phyloP scores from a whole-genome alignment of 2,888 invertebrate genomes.

The Cephus spinipes region DNA sequence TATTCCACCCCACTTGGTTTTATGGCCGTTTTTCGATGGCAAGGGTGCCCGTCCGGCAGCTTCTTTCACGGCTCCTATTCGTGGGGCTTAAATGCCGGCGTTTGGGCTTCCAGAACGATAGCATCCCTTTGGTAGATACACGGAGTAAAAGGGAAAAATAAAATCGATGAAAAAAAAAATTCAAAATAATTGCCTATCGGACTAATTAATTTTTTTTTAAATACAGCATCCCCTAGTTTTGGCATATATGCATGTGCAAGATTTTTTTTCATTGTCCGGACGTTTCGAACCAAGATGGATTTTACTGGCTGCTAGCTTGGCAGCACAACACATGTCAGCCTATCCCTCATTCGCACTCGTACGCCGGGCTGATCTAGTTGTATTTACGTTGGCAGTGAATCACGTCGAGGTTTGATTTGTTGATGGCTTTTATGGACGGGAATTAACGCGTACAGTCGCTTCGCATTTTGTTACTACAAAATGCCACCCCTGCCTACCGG shows the following conservation, averaged over 20 bases:
- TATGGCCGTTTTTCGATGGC: slow-evolving; percentile 49
- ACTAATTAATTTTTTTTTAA: too few relatives aligned
- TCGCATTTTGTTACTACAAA: slow-evolving; percentile 64
- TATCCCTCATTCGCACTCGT: slow-evolving; percentile 60
- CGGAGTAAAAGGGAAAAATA: background rate
- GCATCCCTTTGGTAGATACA: too few relatives aligned
- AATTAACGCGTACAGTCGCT: slow-evolving; percentile 63
- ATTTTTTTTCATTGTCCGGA: too few relatives aligned
- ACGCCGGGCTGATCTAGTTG: slow-evolving; percentile 62
- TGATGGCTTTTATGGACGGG: slow-evolving; percentile 66
- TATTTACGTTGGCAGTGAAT: slow-evolving; percentile 66
- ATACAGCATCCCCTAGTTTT: too few relatives aligned
- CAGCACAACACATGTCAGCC: slow-evolving; percentile 43
- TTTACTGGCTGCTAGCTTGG: too few relatives aligned
- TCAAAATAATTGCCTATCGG: too few relatives aligned
- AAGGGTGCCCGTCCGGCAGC: slow-evolving; percentile 34
- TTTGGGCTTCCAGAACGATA: background rate
- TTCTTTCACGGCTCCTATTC: slow-evolving; percentile 39
- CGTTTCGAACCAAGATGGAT: too few relatives aligned
- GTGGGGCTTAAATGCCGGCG: slow-evolving; percentile 40
- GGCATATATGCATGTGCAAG: too few relatives aligned
- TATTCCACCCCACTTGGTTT: slow-evolving; percentile 61
- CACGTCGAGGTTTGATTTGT: slow-evolving; percentile 65
- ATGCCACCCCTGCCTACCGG: slow-evolving; percentile 37
- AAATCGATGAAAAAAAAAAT: background rate